Evolutionary conservation across 2,888 invertebrate genomes (phyloP).

Genomic region (Melolontha melolontha): DNA sequence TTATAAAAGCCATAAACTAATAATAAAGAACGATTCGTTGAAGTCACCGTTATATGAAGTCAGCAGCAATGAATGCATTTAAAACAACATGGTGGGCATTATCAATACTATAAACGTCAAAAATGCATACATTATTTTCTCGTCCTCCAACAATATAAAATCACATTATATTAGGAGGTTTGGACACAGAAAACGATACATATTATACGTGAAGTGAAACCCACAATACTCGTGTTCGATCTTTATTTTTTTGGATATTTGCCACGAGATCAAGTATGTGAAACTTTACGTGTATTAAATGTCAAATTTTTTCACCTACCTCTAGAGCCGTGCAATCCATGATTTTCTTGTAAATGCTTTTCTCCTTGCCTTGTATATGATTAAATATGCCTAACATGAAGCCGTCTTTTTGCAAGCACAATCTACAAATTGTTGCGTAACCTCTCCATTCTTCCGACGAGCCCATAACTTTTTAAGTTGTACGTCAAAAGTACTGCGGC

Average conservation of each 20-base stretch:
- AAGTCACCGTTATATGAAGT: conserved; percentile 29
- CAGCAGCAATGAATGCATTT: conserved; percentile 20
- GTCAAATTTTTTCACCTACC: conserved; percentile 56
- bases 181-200: not conserved
- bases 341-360: conserved; percentile 65
- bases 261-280: conserved; percentile 32
- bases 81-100: conserved; percentile 17
- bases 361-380: conserved; percentile 65
- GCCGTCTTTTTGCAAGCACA: conserved; percentile 74
- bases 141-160: too few relatives aligned
- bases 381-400: conserved; percentile 75
- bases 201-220: not conserved
- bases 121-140: not conserved
- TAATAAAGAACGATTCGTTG: too few relatives aligned
- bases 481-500: conserved; percentile 15
- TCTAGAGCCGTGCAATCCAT: conserved; percentile 65
- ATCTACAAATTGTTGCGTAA: conserved; percentile 75
- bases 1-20: not conserved
- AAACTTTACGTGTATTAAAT: conserved; percentile 6
- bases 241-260: conserved; percentile 15
- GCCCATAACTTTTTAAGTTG: conserved; percentile 36
- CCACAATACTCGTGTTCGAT: conserved; percentile 6
- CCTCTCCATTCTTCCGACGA: conserved; percentile 67
- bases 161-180: too few relatives aligned
- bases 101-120: conserved; percentile 27